Conservation (phyloP, 2,888 invertebrate species). For the Dexiosoma caninum region DNA sequence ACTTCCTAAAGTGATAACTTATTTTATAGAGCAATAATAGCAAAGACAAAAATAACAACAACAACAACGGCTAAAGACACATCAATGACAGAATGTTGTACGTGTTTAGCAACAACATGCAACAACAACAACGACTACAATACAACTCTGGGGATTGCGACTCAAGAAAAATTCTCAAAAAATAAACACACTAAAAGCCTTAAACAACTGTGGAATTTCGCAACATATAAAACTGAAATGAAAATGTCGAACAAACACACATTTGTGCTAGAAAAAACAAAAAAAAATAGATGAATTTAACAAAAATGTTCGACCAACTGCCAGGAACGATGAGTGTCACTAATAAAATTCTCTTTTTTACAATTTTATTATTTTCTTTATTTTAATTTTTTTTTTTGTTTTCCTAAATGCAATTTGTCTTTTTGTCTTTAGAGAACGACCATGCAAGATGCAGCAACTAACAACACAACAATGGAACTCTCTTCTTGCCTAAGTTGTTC, state of each 20-base stretch:
- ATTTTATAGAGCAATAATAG: conserved; percentile 56
- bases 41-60: conserved; percentile 3
- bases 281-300: conserved; percentile 36
- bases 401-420: conserved; percentile 47
- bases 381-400: not conserved
- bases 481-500: too few species aligned
- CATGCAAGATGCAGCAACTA: not conserved
- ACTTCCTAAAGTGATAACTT: conserved; percentile 63
- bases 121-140: conserved; percentile 32
- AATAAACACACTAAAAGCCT: not conserved
- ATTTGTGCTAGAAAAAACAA: not conserved
- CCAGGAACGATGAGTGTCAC: conserved; percentile 53
- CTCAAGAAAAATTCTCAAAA: conserved; percentile 2
- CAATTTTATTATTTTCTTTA: conserved; percentile 60
- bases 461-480: conserved; percentile 60
- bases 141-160: conserved; percentile 35
- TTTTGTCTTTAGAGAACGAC: conserved; percentile 5
- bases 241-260: conserved; percentile 10
- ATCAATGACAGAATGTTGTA: conserved; percentile 39
- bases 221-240: conserved; percentile 25
- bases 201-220: conserved; percentile 13
- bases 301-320: conserved; percentile 45
- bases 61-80: not conserved
- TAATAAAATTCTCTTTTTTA: conserved; percentile 65
- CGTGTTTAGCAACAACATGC: conserved; percentile 54